Evolutionary conservation across 2,888 invertebrate species (phyloP).

Genomic region (Trichopria drosophilae): DNA sequence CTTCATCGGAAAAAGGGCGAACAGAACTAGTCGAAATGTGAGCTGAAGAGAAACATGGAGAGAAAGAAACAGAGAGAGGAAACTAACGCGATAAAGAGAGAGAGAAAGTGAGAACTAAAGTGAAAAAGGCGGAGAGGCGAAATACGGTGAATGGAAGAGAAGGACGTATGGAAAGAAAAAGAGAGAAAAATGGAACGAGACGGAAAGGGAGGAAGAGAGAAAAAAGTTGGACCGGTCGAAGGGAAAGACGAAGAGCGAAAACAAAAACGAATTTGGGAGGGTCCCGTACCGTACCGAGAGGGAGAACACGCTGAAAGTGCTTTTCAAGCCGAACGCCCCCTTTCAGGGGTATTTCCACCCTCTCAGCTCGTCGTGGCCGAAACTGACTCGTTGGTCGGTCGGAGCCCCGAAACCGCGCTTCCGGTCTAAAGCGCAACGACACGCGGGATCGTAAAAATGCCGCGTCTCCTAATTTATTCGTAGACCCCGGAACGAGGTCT

Average conservation of each 20-base stretch:
- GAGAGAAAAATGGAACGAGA: slow-evolving; percentile 16
- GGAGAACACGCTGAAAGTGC: too few species aligned
- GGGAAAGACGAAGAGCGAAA: too few species aligned
- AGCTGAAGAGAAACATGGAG: too few species aligned
- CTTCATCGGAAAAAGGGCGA: too few species aligned
- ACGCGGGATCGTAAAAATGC: background rate
- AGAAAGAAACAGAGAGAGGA: too few species aligned
- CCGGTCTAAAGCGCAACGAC: background rate
- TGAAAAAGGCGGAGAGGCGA: slow-evolving; percentile 3
- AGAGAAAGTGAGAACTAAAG: slow-evolving; percentile 5
- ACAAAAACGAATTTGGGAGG: too few species aligned
- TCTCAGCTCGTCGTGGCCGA: background rate
- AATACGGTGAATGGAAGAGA: slow-evolving; percentile 11
- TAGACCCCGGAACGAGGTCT: too few species aligned
- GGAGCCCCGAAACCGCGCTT: background rate
- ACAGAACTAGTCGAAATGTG: too few species aligned
- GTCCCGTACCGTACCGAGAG: too few species aligned
- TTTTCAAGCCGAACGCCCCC: slow-evolving; percentile 17
- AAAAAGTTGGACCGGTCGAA: too few species aligned
- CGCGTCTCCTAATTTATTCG: too few species aligned
- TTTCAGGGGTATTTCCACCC: slow-evolving; percentile 9
- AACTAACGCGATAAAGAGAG: too few species aligned
- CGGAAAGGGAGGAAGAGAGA: background rate
- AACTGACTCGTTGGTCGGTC: background rate
- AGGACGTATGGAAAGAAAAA: slow-evolving; percentile 23